These are phyloP conservation scores for Catharus bicknelli DNA, from an alignment of 2,113 vertebrate genomes.

Conservation along the genomic window DNA sequence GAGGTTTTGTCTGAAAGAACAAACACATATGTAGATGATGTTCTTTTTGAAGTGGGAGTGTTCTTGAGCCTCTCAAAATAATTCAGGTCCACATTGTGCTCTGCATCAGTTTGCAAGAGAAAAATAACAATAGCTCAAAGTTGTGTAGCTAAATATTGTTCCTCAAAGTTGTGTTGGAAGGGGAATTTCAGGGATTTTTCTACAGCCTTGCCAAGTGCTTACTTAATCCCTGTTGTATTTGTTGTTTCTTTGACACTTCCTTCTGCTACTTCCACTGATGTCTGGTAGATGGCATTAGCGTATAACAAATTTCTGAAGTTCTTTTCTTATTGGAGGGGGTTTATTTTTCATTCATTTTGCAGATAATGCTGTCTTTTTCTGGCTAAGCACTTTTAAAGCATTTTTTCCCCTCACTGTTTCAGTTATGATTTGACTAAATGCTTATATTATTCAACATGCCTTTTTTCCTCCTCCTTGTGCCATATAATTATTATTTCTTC, in stretches of 20 bases:
- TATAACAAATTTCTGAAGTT: conserved; percentile 36
- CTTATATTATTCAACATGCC: background rate
- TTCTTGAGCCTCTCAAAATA: background rate
- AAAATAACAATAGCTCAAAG: background rate
- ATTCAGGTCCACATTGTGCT: background rate
- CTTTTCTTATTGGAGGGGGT: conserved; percentile 59
- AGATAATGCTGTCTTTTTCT: conserved; percentile 9
- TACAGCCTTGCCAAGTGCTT: background rate
- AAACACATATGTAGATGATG: background rate
- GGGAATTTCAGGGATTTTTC: background rate
- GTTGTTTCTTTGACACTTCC: background rate
- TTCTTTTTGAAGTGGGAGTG: background rate
- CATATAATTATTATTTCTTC: conserved; percentile 53
- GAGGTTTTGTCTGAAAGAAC: background rate
- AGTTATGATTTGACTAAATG: conserved; percentile 47
- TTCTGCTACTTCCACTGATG: conserved; percentile 35
- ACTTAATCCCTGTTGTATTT: background rate
- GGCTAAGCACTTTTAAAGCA: conserved; percentile 17
- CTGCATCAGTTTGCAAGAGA: background rate
- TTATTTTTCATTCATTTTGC: conserved; percentile 48
- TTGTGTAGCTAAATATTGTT: background rate
- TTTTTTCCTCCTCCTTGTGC: conserved; percentile 39
- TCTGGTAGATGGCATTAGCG: conserved; percentile 67
- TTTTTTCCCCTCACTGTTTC: background rate
- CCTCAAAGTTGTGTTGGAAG: background rate